phyloP scores from a whole-genome alignment of 2,797 vertebrate species.

The Leptatherina wallacei region DNA sequence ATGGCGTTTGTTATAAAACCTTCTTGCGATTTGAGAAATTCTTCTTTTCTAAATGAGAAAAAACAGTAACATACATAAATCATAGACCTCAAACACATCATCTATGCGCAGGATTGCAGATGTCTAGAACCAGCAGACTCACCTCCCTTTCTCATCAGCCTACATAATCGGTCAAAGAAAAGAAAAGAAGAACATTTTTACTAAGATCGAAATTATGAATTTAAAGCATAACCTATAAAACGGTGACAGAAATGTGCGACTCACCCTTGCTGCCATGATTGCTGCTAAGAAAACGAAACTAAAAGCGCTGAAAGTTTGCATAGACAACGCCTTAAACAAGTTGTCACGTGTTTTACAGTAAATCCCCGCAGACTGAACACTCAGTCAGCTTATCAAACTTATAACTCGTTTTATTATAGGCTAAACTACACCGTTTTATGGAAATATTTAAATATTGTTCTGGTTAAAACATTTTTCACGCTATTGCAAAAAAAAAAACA shows the following conservation, averaged over 20 bases:
- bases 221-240: not conserved
- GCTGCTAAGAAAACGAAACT: not conserved
- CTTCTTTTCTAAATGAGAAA: not conserved
- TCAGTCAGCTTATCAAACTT: no score
- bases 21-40: not conserved
- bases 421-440: no score
- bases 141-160: not conserved
- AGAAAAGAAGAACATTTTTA: not conserved
- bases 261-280: not conserved
- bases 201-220: not conserved
- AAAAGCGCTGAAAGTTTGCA: not conserved
- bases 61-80: not conserved
- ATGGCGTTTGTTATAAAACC: conserved; percentile 3
- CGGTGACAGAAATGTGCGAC: not conserved
- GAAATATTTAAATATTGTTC: no score
- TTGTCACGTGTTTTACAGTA: not conserved
- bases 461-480: no score
- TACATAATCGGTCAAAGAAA: not conserved
- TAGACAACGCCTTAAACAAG: not conserved
- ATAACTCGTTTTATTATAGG: no score
- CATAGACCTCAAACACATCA: not conserved
- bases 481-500: no score
- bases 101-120: no score
- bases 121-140: conserved; percentile 13
- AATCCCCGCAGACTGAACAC: not conserved